Evolutionary conservation across 2,888 invertebrate species (phyloP).

Genomic region (Eudemis profundana): DNA sequence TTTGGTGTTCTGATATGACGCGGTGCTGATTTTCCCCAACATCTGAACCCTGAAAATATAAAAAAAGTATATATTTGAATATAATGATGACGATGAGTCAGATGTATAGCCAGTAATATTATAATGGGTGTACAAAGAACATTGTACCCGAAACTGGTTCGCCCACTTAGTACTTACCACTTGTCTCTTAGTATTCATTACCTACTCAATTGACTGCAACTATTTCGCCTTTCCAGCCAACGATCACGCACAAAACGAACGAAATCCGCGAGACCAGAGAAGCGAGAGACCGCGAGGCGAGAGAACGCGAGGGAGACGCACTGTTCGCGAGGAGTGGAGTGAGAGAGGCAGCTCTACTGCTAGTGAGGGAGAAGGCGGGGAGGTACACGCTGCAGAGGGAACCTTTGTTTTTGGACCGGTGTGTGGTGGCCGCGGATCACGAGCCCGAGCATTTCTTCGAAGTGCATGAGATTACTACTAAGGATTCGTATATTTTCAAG

Average conservation of each 20-base stretch:
- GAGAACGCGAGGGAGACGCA: conserved; percentile 77
- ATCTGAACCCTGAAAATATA: no score
- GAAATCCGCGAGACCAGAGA: conserved; percentile 85
- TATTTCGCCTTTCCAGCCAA: conserved; percentile 83
- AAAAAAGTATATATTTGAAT: no score
- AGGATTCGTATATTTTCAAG: conserved; percentile 97
- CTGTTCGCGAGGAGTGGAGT: conserved; percentile 91
- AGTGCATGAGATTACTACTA: conserved; percentile 96
- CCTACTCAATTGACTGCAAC: neutral
- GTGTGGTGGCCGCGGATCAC: conserved; percentile 95
- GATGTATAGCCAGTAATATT: no score
- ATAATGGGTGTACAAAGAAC: no score
- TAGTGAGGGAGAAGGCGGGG: conserved; percentile 96
- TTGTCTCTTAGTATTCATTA: no score
- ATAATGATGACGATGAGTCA: no score
- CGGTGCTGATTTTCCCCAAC: no score
- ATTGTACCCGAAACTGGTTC: no score
- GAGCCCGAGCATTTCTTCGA: conserved; percentile 98
- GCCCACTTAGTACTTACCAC: no score
- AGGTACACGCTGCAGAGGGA: conserved; percentile 94
- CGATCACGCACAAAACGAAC: conserved; percentile 88
- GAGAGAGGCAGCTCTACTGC: conserved; percentile 93
- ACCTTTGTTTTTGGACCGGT: conserved; percentile 95
- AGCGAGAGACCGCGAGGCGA: conserved; percentile 76
- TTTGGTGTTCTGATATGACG: no score